Percentiles rank a stretch among this genome's conserved stretches.
Evolutionary conservation across 2,797 vertebrate species (phyloP).

Genomic region (Amphiprion clarkii): DNA sequence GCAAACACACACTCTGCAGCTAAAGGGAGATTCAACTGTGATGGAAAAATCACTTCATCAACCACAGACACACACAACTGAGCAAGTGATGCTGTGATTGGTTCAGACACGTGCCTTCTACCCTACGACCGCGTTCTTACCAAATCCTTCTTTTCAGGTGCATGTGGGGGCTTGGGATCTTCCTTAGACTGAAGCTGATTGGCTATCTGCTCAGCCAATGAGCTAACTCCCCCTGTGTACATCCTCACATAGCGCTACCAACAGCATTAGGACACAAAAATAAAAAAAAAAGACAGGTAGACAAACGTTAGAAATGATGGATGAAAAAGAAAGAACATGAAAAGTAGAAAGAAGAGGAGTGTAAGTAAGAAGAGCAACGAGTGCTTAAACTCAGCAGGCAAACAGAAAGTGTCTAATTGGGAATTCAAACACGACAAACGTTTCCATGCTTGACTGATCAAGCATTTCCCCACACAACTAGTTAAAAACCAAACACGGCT

Average conservation of each 20-base stretch:
- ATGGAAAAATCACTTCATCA: conserved; percentile 2
- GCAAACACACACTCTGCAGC: conserved; percentile 42
- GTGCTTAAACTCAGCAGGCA: conserved; percentile 15
- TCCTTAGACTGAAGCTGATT: conserved; percentile 95
- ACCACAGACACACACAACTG: conserved; percentile 24
- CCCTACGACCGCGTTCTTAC: conserved; percentile 85
- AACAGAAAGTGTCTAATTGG: conserved; percentile 1
- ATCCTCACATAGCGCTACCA: conserved; percentile 95
- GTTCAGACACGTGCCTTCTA: conserved; percentile 44
- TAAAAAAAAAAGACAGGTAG: conserved; percentile 57
- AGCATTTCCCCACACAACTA: neutral
- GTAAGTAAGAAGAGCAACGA: neutral
- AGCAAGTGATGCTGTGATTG: conserved; percentile 12
- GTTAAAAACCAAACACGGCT: conserved; percentile 25
- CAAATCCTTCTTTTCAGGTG: conserved; percentile 94
- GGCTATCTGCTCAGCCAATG: conserved; percentile 97
- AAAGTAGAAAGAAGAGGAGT: conserved; percentile 44
- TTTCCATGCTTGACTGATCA: conserved; percentile 53
- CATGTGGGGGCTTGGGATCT: conserved; percentile 84
- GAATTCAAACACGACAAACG: conserved; percentile 18
- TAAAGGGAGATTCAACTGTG: conserved; percentile 34
- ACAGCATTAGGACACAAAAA: conserved; percentile 38
- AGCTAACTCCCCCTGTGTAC: conserved; percentile 97
- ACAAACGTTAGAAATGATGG: conserved; percentile 49
- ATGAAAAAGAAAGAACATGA: conserved; percentile 50